Conservation (phyloP, 2,888 invertebrate species). For the Beris morrisii region DNA sequence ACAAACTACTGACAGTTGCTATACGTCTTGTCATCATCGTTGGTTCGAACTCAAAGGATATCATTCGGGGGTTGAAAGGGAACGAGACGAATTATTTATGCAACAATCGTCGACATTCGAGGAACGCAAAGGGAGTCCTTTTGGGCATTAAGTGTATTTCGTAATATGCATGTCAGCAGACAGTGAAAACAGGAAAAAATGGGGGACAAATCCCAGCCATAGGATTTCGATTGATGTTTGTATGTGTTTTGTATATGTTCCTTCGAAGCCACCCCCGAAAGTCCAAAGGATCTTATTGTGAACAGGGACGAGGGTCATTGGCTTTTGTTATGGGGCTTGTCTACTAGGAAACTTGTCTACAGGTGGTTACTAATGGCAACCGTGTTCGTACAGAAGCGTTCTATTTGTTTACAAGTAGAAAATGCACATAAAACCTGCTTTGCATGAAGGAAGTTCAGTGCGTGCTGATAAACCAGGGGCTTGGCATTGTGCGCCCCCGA, state of each 20-base stretch:
- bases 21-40: neutral
- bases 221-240: constrained; percentile 5
- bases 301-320: constrained; percentile 29
- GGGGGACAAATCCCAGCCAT: neutral
- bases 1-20: constrained; percentile 1
- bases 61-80: no score
- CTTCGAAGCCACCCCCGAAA: neutral
- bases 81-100: constrained; percentile 14
- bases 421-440: constrained; percentile 8
- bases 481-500: no score
- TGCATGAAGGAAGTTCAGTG: no score
- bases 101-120: constrained; percentile 6
- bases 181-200: neutral
- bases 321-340: constrained; percentile 24
- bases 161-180: neutral
- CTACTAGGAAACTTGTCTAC: constrained; percentile 30
- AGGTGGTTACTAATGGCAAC: constrained; percentile 41
- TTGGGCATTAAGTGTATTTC: neutral
- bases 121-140: neutral
- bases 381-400: constrained; percentile 15
- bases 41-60: no score
- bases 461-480: no score
- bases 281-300: no score
- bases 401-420: constrained; percentile 23
- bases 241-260: neutral